A percentile compares a stretch with the other conserved stretches of the same genome.
Evolutionary conservation across 2,888 invertebrate species (phyloP).

Genomic region (Rhorus exstirpatorius): DNA sequence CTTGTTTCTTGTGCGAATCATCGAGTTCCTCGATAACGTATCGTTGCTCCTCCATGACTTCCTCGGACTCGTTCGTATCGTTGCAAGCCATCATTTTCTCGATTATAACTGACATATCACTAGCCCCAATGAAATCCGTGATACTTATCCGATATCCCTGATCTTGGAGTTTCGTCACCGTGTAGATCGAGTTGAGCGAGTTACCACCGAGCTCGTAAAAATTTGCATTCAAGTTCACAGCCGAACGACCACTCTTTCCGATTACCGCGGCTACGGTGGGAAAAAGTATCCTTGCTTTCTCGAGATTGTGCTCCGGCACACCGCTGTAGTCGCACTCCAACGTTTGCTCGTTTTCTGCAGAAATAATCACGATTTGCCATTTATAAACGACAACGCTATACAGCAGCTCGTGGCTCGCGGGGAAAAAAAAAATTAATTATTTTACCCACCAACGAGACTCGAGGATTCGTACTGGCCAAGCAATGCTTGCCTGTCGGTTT

Average conservation of each 20-base stretch:
- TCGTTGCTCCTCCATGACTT: slow-evolving; percentile 78
- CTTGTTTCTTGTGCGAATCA: slow-evolving; percentile 89
- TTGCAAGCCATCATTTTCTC: slow-evolving; percentile 87
- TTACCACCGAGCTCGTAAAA: slow-evolving; percentile 96
- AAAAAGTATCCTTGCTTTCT: slow-evolving; percentile 90
- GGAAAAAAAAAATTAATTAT: slow-evolving; percentile 25
- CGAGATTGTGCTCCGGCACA: slow-evolving; percentile 88
- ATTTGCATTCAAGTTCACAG: slow-evolving; percentile 89
- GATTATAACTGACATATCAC: slow-evolving; percentile 90
- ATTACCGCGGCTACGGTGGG: slow-evolving; percentile 92
- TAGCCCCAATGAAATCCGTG: slow-evolving; percentile 92
- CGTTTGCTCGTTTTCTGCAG: slow-evolving; percentile 87
- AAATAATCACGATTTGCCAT: neutral
- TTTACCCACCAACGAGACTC: slow-evolving; percentile 68
- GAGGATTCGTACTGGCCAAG: slow-evolving; percentile 91
- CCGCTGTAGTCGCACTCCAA: slow-evolving; percentile 90
- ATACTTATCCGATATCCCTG: slow-evolving; percentile 93
- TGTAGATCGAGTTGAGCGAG: slow-evolving; percentile 94
- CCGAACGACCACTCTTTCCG: slow-evolving; percentile 89
- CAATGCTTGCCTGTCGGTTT: slow-evolving; percentile 93
- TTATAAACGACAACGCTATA: neutral
- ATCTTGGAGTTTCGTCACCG: slow-evolving; percentile 92
- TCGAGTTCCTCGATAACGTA: slow-evolving; percentile 88
- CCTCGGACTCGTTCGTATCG: slow-evolving; percentile 76
- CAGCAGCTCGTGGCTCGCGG: neutral